Evolutionary conservation across 2,797 vertebrate genomes (phyloP).

Genomic region (Pipistrellus pygmaeus): DNA sequence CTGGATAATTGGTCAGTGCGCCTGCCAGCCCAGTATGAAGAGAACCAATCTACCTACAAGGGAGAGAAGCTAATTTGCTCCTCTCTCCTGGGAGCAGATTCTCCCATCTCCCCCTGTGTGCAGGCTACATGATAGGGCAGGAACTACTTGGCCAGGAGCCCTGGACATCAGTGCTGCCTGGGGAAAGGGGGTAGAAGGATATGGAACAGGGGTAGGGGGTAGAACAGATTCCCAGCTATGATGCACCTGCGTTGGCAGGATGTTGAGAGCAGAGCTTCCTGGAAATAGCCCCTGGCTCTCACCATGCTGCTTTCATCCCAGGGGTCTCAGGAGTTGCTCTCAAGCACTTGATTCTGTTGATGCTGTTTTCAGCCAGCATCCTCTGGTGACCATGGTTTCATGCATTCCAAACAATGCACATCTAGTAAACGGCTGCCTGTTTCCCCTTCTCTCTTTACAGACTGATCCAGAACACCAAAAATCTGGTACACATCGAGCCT

Average conservation of each 20-base stretch:
- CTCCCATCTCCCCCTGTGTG: neutral
- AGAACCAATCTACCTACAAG: conserved; percentile 9
- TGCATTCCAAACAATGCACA: neutral
- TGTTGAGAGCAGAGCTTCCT: conserved; percentile 13
- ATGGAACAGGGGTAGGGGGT: neutral
- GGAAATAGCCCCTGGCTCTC: neutral
- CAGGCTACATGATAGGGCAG: neutral
- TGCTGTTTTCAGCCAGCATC: neutral
- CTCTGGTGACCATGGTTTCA: neutral
- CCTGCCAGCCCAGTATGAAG: neutral
- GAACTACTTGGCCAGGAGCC: neutral
- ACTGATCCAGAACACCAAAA: conserved; percentile 93
- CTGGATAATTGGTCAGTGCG: neutral
- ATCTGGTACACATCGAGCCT: conserved; percentile 90
- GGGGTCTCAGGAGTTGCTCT: neutral
- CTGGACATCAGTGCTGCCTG: neutral
- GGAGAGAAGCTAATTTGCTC: neutral
- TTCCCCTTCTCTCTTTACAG: conserved; percentile 84
- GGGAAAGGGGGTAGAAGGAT: accelerated
- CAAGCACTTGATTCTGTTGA: neutral
- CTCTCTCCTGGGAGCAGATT: neutral
- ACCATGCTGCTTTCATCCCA: neutral
- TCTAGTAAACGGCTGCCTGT: conserved; percentile 35
- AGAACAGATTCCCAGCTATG: neutral
- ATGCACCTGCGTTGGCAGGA: neutral